Percentiles rank a stretch among this genome's conserved stretches.
Conservation (phyloP, 1,140 invertebrate genomes). For the Andrena cerasifolii region DNA sequence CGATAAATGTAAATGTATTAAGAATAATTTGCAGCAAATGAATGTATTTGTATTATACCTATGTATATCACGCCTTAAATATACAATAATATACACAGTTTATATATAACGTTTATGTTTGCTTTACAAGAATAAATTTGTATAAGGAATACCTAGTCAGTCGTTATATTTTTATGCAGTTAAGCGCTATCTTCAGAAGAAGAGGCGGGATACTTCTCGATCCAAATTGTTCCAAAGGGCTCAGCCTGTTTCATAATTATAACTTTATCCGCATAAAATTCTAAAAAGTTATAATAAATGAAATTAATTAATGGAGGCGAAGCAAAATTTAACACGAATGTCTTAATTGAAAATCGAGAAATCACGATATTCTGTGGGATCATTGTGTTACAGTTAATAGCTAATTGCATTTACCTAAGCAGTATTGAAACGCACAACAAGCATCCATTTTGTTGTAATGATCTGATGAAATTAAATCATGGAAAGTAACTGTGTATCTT, state of each 20-base stretch:
- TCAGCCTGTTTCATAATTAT: constrained; percentile 20
- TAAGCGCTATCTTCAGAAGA: background rate
- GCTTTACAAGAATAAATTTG: constrained; percentile 39
- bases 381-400: background rate
- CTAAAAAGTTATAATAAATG: constrained; percentile 20
- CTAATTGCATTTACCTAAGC: constrained; percentile 27
- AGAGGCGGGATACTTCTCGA: constrained; percentile 4
- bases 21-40: no score
- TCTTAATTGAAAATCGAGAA: background rate
- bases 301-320: background rate
- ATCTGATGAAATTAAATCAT: constrained; percentile 23
- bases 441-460: constrained; percentile 26
- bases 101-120: constrained; percentile 27
- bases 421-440: background rate
- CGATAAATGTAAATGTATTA: no score
- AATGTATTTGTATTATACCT: no score
- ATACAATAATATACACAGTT: constrained; percentile 3
- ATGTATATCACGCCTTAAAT: constrained; percentile 4
- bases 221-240: constrained; percentile 36
- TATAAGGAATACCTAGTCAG: background rate
- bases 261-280: constrained; percentile 23
- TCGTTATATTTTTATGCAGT: no score
- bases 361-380: no score
- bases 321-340: background rate
- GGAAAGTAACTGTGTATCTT: background rate